phyloP scores from a whole-genome alignment of 2,888 invertebrate species.

The Caenorhabditis sulstoni region DNA sequence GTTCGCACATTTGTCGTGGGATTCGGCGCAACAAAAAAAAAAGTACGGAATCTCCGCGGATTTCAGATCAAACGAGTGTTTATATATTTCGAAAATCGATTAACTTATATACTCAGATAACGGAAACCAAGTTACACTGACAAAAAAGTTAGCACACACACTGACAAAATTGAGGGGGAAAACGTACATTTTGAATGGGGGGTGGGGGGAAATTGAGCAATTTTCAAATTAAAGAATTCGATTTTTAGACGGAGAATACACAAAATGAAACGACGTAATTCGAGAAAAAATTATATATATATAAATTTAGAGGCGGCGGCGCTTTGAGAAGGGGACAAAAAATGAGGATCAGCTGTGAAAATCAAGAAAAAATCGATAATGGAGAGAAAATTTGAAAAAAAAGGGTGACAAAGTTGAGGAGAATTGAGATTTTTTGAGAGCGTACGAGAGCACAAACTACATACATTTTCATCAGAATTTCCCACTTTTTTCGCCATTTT shows the following conservation, averaged over 20 bases:
- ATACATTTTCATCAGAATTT: too few relatives aligned
- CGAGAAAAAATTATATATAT: too few relatives aligned
- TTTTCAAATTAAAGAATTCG: constrained; percentile 26
- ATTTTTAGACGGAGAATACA: not conserved
- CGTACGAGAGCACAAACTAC: not conserved
- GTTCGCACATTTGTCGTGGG: too few relatives aligned
- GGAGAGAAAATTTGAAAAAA: too few relatives aligned
- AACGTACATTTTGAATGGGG: constrained; percentile 1
- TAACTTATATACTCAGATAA: not conserved
- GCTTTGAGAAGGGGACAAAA: not conserved
- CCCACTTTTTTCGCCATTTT: too few relatives aligned
- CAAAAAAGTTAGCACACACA: constrained; percentile 16
- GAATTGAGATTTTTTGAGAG: constrained; percentile 18
- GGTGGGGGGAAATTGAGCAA: constrained; percentile 28
- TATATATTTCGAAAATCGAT: too few relatives aligned
- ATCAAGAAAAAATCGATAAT: not conserved
- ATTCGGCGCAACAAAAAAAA: too few relatives aligned
- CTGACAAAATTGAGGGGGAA: constrained; percentile 3
- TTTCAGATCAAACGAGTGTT: too few relatives aligned
- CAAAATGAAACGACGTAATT: too few relatives aligned
- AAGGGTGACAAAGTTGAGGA: too few relatives aligned
- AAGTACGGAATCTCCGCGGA: too few relatives aligned
- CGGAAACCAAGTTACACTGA: constrained; percentile 2
- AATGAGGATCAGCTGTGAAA: not conserved
- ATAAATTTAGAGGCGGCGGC: too few relatives aligned